Evolutionary conservation across 2,113 vertebrate genomes (phyloP), one percentile per base, ranked within the genome.

Genomic region (Cacatua alba): DNA sequence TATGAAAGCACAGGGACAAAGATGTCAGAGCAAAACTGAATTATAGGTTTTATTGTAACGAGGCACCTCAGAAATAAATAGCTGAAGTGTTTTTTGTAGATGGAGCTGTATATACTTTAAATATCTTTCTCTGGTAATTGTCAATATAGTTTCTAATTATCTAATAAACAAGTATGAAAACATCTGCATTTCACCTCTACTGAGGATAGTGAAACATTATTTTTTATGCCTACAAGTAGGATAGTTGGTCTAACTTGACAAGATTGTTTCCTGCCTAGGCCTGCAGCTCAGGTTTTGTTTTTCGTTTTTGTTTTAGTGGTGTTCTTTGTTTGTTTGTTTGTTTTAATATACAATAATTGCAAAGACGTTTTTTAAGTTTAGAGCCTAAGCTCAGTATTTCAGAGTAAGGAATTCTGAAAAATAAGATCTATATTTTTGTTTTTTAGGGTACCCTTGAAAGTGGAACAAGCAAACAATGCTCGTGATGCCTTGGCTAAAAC

Each of bases 401-500:
- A 25, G n/a, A 46, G 28, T 62, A 51, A 85, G 19, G 10, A 72
- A 49, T 86, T 90, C 55, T 88, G 68, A 74, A 87, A 77, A 57
- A 19, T 82, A 86, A 93, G 3, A 12, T 48, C 19, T 79, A 4
- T 83, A 1, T 80, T 86, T 90, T 90, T 82, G 10, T 6, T 82
- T 95, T 97, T 21, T 78, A 99, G 99, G 95, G 99, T 99, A 8
- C 99, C 99, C 1, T 96, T 99, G 95, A 99, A 99, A 97, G 99
- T 99, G 85, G 99, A 99, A 93, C 99, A 99, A 94, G 99, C 99
- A 12, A 99, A 99, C 97, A 99, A 98, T 39, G 99, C 99, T 2
- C 99, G 99, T 0, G 99, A 99, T 86, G 99, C 99, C 8, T 96
- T 99, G 96, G 99, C 99, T 26, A 99, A 99, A 97, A 99, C 99